Evolutionary conservation across 2,888 invertebrate genomes (phyloP), one percentile per base, ranked within the genome.

Genomic region (Anoplius nigerrimus): DNA sequence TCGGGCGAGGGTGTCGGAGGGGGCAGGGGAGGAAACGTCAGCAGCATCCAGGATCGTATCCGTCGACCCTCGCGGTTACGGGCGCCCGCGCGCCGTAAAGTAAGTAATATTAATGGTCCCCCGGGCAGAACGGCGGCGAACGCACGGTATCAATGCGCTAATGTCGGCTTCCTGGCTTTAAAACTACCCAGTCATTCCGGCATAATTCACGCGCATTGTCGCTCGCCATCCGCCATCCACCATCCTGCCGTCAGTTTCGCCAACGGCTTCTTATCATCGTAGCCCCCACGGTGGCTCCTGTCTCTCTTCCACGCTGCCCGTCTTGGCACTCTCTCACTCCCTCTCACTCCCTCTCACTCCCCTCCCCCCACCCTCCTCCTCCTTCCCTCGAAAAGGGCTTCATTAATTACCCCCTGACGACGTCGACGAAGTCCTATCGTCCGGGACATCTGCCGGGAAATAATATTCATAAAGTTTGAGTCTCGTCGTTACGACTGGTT

Each of bases 91-190:
- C 20, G 34, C 69, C 69, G 74, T 66, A 60, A 77, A 84, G 86
- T 87, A 87, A 88, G 87, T 87, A 88, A 88, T 87, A 88, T 88
- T 88, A 88, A 88, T 88, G 88, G 85, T 85, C 52, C 61, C 71
- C 71, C 76, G 75, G 76, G 78, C n/a, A n/a, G n/a, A n/a, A n/a
- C n/a, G 75, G 76, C 82, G 34, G 34, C 77, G 82, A 83, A 82
- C 76, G 81, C 78, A 76, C 75, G 76, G 80, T 86, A 88, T 88
- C 88, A 88, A 88, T 88, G 87, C 86, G 82, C 82, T 87, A 87
- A 88, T 85, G 87, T 86, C 78, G 82, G 85, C 87, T 87, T 89
- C 87, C 87, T 84, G 84, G 82, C 86, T 87, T 86, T 84, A 86
- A 88, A 88, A 88, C 86, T 86, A 88, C 84, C 86, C 75, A 87